Evolutionary conservation across 1,140 invertebrate species (phyloP).

Genomic region (Nephotettix cincticeps): DNA sequence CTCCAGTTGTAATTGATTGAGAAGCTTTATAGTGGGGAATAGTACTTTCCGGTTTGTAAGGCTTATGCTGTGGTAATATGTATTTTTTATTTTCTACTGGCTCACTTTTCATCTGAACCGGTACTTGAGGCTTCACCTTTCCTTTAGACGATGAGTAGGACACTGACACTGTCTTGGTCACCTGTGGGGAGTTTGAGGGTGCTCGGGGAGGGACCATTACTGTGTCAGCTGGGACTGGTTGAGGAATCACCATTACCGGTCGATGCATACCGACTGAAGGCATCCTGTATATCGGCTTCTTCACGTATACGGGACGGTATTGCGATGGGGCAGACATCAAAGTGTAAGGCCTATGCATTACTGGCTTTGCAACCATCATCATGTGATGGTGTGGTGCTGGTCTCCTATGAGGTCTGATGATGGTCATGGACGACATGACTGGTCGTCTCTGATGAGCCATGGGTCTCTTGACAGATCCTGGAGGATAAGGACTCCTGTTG

Average conservation of each 20-base stretch:
- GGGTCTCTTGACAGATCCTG: not conserved
- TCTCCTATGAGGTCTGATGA: conserved; percentile 23
- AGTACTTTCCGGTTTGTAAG: conserved; percentile 26
- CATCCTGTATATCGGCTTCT: conserved; percentile 34
- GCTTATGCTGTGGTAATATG: conserved; percentile 24
- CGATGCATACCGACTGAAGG: conserved; percentile 10
- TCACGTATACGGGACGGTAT: conserved; percentile 31
- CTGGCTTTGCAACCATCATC: not conserved
- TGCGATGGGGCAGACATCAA: conserved; percentile 20
- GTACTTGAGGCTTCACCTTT: not conserved
- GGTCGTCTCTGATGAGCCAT: not conserved
- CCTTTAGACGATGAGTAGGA: conserved; percentile 32
- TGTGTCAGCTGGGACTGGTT: not conserved
- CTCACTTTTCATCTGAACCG: conserved; percentile 3
- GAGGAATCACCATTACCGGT: conserved; percentile 17
- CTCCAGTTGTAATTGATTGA: conserved; percentile 59
- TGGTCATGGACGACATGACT: conserved; percentile 20
- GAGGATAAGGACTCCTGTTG: not conserved
- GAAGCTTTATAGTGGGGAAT: conserved; percentile 15
- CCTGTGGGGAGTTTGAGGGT: conserved; percentile 1
- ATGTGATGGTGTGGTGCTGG: conserved; percentile 14
- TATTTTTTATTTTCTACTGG: conserved; percentile 6
- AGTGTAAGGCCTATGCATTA: conserved; percentile 28
- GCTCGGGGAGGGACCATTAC: conserved; percentile 3
- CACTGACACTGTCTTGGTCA: conserved; percentile 30